Evolutionary conservation across 37 sponge, comb jelly and placozoan species (phyloP).

Genomic region (Ephydatia muelleri): DNA sequence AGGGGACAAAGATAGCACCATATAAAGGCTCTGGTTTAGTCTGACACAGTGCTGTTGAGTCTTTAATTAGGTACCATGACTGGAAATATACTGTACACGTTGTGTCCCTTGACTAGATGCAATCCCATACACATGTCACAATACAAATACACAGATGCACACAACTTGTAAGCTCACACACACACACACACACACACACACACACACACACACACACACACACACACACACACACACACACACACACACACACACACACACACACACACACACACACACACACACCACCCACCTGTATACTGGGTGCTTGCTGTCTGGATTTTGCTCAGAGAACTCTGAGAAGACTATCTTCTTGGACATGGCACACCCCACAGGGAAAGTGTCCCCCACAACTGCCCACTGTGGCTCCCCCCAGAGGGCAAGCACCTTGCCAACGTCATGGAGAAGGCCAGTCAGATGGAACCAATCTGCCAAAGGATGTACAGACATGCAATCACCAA

Average conservation of each 20-base stretch:
- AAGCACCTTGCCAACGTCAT: conserved; percentile 94
- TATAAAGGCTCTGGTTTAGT: too few relatives aligned
- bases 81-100: too few relatives aligned
- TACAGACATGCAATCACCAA: neutral
- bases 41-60: too few relatives aligned
- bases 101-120: too few relatives aligned
- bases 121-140: too few relatives aligned
- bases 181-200: neutral
- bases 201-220: neutral
- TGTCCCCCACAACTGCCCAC: conserved; percentile 96
- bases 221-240: neutral
- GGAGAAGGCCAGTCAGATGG: conserved; percentile 90
- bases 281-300: conserved; percentile 73
- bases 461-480: conserved; percentile 75
- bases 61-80: too few relatives aligned
- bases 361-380: conserved; percentile 93
- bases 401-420: conserved; percentile 96
- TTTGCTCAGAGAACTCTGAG: conserved; percentile 66
- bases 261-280: neutral
- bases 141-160: neutral
- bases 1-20: too few relatives aligned
- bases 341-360: conserved; percentile 79
- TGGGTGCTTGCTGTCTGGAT: conserved; percentile 76
- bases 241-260: neutral
- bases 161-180: neutral